Evolutionary conservation across 2,888 invertebrate genomes (phyloP), one percentile per base, ranked within the genome.

Genomic region (Archips crataeganus): DNA sequence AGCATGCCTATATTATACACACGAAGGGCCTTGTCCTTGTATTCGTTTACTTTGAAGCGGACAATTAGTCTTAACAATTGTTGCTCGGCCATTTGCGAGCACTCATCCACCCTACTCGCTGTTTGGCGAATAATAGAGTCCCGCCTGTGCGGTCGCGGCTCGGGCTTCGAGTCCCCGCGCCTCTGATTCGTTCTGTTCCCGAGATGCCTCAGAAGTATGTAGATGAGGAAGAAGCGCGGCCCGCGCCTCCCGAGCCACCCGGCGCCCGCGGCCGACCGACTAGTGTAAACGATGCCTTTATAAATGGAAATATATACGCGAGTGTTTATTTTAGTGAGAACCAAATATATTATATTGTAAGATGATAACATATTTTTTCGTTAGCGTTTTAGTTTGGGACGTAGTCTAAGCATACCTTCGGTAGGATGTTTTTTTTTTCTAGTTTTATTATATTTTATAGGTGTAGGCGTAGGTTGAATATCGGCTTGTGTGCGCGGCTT

Each of bases 291-390:
- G 64, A 64, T 73, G 73, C 73, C 73, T 73, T 73, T 81, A 81
- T 80, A 81, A 80, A 81, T 84, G 81, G 83, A 83, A 81, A 80
- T 75, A 81, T 78, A 84, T 81, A 82, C 80, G 79, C 79, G 80
- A 78, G 80, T 79, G 80, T 81, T 84, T 85, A 83, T 75, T 83
- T 85, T 87, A 88, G 88, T 89, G 90, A 90, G 89, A 90, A 91
- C 92, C 92, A 91, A 91, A 91, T 91, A 90, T 89, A 86, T 85
- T 85, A 82, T 79, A 78, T 45, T 82, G 81, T 86, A 83, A 85
- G 82, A 82, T 57, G 51, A 71, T 59, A 82, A 80, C 59, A 71
- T 76, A 79, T 79, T 74, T 75, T 75, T 78, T 79, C 76, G 76
- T 78, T 81, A 82, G 81, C 23, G 54, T 79, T 73, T 73, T 62